Evolutionary conservation across 2,888 invertebrate species (phyloP).

Genomic region (Apodemia hepburni): DNA sequence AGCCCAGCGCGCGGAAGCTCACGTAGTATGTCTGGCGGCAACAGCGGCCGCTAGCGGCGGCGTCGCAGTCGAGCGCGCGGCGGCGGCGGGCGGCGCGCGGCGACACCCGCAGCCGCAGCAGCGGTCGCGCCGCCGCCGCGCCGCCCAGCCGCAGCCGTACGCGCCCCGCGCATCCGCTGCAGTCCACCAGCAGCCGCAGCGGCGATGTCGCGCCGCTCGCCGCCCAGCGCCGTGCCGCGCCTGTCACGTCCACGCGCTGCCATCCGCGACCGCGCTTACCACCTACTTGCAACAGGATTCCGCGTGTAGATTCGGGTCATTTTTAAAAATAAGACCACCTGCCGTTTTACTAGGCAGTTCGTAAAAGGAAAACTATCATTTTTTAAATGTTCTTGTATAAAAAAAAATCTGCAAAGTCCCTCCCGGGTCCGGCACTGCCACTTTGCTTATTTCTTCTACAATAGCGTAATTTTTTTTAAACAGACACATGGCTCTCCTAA

Average conservation of each 20-base stretch:
- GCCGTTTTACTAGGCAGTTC: too few species aligned
- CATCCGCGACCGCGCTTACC: constrained; percentile 82
- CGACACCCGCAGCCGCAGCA: constrained; percentile 89
- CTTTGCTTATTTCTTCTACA: too few species aligned
- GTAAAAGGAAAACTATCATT: too few species aligned
- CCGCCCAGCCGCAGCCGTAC: constrained; percentile 83
- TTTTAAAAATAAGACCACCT: too few species aligned
- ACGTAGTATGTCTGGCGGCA: constrained; percentile 96
- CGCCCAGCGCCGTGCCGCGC: constrained; percentile 80
- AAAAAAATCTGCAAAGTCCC: too few species aligned
- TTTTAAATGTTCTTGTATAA: too few species aligned
- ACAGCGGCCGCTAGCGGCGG: constrained; percentile 78
- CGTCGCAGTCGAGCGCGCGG: too few species aligned
- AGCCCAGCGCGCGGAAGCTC: constrained; percentile 93
- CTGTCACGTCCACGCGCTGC: constrained; percentile 92
- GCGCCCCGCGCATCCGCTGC: constrained; percentile 89
- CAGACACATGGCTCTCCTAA: too few species aligned
- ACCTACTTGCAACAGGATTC: too few species aligned
- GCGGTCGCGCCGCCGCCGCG: constrained; percentile 86
- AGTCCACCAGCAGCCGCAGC: constrained; percentile 90
- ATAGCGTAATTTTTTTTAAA: too few species aligned
- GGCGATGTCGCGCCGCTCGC: constrained; percentile 70
- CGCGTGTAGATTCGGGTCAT: too few species aligned
- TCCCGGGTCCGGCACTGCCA: too few species aligned
- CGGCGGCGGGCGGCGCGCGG: constrained; percentile 86